Percentiles rank a stretch among this genome's conserved stretches.
These are phyloP conservation scores for Strigamia crassipes DNA, from an alignment of 2,888 invertebrate genomes.

Conservation along the genomic window DNA sequence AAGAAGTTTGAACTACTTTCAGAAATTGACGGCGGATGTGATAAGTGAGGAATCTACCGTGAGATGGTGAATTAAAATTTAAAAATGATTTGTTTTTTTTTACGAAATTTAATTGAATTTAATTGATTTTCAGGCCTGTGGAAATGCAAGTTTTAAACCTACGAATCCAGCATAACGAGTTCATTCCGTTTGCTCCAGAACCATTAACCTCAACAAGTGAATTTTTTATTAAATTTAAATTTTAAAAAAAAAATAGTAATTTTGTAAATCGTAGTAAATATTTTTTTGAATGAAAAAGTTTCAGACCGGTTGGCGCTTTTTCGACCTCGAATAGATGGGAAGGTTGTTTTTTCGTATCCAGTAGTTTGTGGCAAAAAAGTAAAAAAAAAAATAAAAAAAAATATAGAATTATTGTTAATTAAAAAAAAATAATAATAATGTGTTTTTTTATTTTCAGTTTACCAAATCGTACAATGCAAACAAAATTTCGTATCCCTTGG, in stretches of 20 bases:
- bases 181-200: conserved; percentile 74
- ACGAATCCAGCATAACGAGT: conserved; percentile 75
- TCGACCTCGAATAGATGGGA: not conserved
- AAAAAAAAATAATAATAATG: not conserved
- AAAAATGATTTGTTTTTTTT: not conserved
- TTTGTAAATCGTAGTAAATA: no score
- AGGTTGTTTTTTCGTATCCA: not conserved
- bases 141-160: conserved; percentile 75
- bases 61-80: not conserved
- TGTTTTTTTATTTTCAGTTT: conserved; percentile 30
- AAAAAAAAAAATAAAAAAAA: no score
- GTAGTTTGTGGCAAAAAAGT: conserved; percentile 6
- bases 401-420: not conserved
- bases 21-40: not conserved
- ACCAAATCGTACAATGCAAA: not conserved
- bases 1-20: not conserved
- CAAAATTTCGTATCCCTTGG: not conserved
- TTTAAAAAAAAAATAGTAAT: no score
- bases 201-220: conserved; percentile 69
- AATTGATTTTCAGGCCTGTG: not conserved
- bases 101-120: not conserved
- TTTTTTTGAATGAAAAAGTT: no score
- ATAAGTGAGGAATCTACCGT: not conserved
- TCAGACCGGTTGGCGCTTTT: not conserved
- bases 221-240: no score